A percentile compares a stretch with the other conserved stretches of the same genome.
phyloP scores from a whole-genome alignment of 2,888 invertebrate genomes.

The Nudaria mundana region DNA sequence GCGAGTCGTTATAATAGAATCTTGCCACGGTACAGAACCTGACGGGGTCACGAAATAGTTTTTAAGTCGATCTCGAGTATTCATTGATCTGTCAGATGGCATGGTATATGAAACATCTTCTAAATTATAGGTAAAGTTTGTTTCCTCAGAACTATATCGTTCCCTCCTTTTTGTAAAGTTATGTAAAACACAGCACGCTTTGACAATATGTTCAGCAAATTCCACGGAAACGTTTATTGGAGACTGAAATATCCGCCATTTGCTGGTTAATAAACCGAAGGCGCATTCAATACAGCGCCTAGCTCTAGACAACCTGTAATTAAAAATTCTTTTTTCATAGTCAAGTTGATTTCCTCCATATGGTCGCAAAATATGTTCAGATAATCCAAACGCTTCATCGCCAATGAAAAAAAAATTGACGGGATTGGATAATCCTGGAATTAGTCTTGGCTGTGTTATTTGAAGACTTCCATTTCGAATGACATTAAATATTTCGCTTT shows the following conservation, averaged over 20 bases:
- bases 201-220: not conserved
- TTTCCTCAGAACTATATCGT: not conserved
- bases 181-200: not conserved
- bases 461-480: not conserved
- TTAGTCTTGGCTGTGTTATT: not conserved
- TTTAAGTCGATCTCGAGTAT: too few relatives aligned
- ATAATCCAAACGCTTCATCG: not conserved
- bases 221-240: not conserved
- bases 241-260: conserved; percentile 3
- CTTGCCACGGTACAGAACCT: too few relatives aligned
- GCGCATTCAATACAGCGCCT: not conserved
- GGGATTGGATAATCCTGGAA: not conserved
- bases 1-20: too few relatives aligned
- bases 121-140: too few relatives aligned
- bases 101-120: too few relatives aligned
- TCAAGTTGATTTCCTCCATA: not conserved
- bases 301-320: not conserved
- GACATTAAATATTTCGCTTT: not conserved
- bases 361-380: not conserved
- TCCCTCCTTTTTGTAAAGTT: too few relatives aligned
- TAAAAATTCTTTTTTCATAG: not conserved
- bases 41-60: too few relatives aligned
- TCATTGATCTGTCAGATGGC: too few relatives aligned
- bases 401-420: not conserved
- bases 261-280: conserved; percentile 1